Evolutionary conservation across 2,888 invertebrate genomes (phyloP), one percentile per base, ranked within the genome.

Genomic region (Pachliopta kotzebuea): DNA sequence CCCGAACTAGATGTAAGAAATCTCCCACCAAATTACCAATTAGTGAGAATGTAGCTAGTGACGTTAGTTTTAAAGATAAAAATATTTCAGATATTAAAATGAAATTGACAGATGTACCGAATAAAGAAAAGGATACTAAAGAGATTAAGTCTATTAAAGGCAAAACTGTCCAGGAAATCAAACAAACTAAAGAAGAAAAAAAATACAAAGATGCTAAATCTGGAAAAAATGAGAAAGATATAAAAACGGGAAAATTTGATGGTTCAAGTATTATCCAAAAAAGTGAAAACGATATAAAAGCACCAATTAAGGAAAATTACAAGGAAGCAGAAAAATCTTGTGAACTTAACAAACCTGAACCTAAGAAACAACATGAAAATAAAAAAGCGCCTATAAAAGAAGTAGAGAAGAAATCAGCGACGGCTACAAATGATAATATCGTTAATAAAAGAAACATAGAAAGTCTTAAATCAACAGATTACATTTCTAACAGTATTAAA

Each of bases 21-120:
- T 79, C 85, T 77, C 86, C 89, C 88, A 84, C 88, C 86, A 79
- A 71, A 73, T 80, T 80, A 76, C 77, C 79, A 77, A 77, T 77
- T 81, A 80, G 78, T 77, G 78, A 78, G 75, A 77, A 70, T 72
- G 69, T 71, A 63, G 68, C 73, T 75, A 77, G 75, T 77, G 83
- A 80, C 69, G 70, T 72, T 80, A 83, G 79, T 74, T 72, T 72
- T 86, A 86, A 80, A 74, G 75, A 75, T 71, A 73, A 60, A 64
- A 63, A 66, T 50, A 60, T 63, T 42, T 21, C 21, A 49, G 61
- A 64, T 61, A 67, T 68, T 54, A 65, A 57, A 68, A 64, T 24
- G 49, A 68, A 54, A 31, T 24, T 37, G 14, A 37, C 23, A 7
- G 67, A 66, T 14, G 67, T 66, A 37, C 24, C 56, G 50, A 42